Evolutionary conservation across 2,888 invertebrate species (phyloP).

Genomic region (Microctonus brassicae): DNA sequence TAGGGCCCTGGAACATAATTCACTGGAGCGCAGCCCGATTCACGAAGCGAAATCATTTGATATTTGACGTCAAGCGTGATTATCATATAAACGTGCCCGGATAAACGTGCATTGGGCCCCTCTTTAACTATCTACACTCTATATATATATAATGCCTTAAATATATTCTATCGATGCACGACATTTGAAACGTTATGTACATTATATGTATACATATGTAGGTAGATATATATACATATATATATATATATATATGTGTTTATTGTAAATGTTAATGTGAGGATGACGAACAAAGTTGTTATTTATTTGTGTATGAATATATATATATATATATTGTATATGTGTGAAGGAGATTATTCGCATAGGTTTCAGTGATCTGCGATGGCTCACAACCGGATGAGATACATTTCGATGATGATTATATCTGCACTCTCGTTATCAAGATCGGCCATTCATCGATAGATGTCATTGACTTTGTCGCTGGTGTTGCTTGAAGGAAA

Average conservation of each 20-base stretch:
- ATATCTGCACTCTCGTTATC: not conserved
- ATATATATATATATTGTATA: not conserved
- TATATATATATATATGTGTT: too few relatives aligned
- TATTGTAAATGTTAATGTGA: too few relatives aligned
- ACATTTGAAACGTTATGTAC: not conserved
- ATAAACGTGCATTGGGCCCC: constrained; percentile 48
- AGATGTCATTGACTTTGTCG: not conserved
- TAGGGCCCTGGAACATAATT: constrained; percentile 56
- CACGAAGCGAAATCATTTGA: constrained; percentile 65
- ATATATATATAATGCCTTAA: not conserved
- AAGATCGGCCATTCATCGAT: constrained; percentile 10
- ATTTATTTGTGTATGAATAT: not conserved
- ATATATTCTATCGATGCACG: not conserved
- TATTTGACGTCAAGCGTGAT: constrained; percentile 65
- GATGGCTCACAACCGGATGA: constrained; percentile 50
- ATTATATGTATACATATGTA: not conserved
- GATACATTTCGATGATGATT: constrained; percentile 8
- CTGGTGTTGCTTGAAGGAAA: not conserved
- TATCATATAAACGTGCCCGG: constrained; percentile 58
- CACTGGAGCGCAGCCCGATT: constrained; percentile 61
- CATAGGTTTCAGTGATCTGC: constrained; percentile 51
- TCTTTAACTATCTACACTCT: not conserved
- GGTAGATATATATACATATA: not conserved
- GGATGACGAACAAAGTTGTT: not conserved
- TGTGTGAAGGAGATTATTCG: constrained; percentile 52